These are phyloP conservation scores for Chironomus riparius DNA, from an alignment of 2,888 invertebrate genomes.

Conservation along the genomic window DNA sequence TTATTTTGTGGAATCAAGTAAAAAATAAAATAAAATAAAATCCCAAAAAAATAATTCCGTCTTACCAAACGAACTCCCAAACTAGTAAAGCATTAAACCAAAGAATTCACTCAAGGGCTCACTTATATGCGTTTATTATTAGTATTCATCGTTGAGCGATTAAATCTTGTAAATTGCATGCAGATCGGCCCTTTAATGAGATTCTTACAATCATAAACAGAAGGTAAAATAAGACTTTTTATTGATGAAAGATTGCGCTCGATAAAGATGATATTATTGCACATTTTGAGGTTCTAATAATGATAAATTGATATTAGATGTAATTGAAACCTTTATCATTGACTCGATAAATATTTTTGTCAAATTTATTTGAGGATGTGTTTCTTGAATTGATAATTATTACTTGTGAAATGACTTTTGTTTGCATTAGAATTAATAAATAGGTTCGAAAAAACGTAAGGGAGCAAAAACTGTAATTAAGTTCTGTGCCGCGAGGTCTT, in stretches of 20 bases:
- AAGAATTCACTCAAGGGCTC: conserved; percentile 1
- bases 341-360: neutral
- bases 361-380: neutral
- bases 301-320: too few species aligned
- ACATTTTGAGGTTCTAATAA: too few species aligned
- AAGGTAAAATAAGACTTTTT: too few species aligned
- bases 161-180: conserved; percentile 4
- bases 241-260: too few species aligned
- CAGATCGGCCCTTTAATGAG: neutral
- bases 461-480: neutral
- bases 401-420: neutral
- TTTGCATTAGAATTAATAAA: neutral
- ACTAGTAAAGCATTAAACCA: too few species aligned
- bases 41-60: too few species aligned
- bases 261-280: too few species aligned
- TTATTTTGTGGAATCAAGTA: too few species aligned
- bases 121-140: neutral
- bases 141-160: conserved; percentile 1
- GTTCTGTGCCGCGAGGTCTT: neutral
- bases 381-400: neutral
- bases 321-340: too few species aligned
- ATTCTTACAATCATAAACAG: too few species aligned
- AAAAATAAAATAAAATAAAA: too few species aligned
- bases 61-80: too few species aligned
- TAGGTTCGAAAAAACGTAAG: neutral